Evolutionary conservation across 1,140 invertebrate species (phyloP).

Genomic region (Vanessa atalanta): DNA sequence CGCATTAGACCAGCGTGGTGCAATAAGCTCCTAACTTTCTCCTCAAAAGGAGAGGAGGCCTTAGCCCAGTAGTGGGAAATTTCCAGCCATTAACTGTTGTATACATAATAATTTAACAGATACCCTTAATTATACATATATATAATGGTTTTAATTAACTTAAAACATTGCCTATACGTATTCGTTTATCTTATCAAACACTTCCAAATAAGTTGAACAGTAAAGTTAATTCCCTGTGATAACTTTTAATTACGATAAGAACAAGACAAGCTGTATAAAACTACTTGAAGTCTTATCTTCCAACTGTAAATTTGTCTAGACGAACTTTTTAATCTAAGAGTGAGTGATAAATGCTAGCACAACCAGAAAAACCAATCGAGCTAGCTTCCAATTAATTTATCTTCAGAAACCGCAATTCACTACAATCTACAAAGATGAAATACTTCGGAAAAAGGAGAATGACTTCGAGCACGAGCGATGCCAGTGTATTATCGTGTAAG

Average conservation of each 20-base stretch:
- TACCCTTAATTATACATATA: too few relatives aligned
- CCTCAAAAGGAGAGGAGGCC: too few relatives aligned
- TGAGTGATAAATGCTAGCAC: constrained; percentile 42
- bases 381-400: constrained; percentile 48
- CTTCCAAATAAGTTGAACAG: not conserved
- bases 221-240: not conserved
- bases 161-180: too few relatives aligned
- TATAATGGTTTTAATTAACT: too few relatives aligned
- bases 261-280: not conserved
- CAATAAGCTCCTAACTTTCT: too few relatives aligned
- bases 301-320: constrained; percentile 34
- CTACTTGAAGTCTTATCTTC: constrained; percentile 14
- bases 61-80: too few relatives aligned
- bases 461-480: not conserved
- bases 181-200: not conserved
- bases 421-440: constrained; percentile 29
- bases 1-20: too few relatives aligned
- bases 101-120: too few relatives aligned
- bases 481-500: too few relatives aligned
- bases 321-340: constrained; percentile 37
- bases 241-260: constrained; percentile 11
- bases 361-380: constrained; percentile 48
- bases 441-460: constrained; percentile 4
- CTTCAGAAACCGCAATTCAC: constrained; percentile 44
- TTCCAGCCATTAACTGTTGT: too few relatives aligned